Base-by-base conservation (phyloP, 1,140 invertebrate genomes). In the Wasmannia auropunctata region DNA sequence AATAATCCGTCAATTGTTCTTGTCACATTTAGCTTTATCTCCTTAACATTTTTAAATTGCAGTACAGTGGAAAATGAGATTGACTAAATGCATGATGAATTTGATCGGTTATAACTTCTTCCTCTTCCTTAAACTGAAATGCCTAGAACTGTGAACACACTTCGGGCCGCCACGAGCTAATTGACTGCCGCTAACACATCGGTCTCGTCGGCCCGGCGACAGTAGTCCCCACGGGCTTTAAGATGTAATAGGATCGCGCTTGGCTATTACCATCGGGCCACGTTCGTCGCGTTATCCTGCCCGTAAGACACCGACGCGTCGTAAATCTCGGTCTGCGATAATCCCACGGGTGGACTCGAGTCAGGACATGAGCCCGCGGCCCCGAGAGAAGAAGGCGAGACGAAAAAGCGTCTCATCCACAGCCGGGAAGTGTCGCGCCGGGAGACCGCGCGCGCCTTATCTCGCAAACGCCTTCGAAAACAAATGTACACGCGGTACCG, bases 311-410 rank as follows among this genome's bases (percentile, higher is more conserved):
- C 75, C 77, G 31, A 60, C 37, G 8, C 40, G 46, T 60, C 89
- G 83, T 92, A 92, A 92, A 92, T 92, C 91, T 90, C 60, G 60
- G 31, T 83, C 63, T 86, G 65, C 87, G 91, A 92, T 92, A 92
- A 91, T 92, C 89, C 89, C 81, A 88, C 46, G 77, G 63, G 85
- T 40, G 65, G n/a, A 85, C 69, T 85, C 79, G 86, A 86, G 81
- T 62, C n/a, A 31, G 37, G 63, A 62, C 3, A 63, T 5, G 31
- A 31, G 34, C 63, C 67, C 56, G 60, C n/a, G n/a, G n/a, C n/a
- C n/a, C 63, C 54, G 84, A 70, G 7, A 65, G 51, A 81, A 69
- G 46, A 43, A 11, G 22, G 16, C n/a, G 37, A 16, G 14, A n/a
- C n/a, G 25, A 51, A 34, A 49, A 49, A 77, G 51, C 31, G 40